Evolutionary conservation across 1,140 invertebrate genomes (phyloP).

Genomic region (Micrasema minimum): DNA sequence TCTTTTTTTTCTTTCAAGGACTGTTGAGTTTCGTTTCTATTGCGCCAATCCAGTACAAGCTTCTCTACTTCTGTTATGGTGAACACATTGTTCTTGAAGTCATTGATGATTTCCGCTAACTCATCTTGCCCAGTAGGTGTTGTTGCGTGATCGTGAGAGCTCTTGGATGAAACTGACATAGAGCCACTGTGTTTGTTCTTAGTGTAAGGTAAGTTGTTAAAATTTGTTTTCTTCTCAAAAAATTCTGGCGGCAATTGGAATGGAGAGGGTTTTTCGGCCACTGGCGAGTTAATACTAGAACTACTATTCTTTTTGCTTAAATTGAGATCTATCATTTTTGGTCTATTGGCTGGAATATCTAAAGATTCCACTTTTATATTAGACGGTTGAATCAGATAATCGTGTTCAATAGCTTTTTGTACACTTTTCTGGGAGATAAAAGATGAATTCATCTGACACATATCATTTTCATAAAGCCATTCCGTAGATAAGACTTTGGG

Average conservation of each 20-base stretch:
- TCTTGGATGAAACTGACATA: slow-evolving; percentile 22
- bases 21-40: slow-evolving; percentile 85
- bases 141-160: slow-evolving; percentile 39
- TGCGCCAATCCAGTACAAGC: slow-evolving; percentile 85
- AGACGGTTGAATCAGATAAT: slow-evolving; percentile 70
- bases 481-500: slow-evolving; percentile 26
- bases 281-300: slow-evolving; percentile 40
- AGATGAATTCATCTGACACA: slow-evolving; percentile 36
- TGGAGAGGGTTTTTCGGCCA: slow-evolving; percentile 62
- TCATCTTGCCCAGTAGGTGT: slow-evolving; percentile 74
- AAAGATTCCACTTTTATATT: slow-evolving; percentile 68
- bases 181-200: slow-evolving; percentile 37
- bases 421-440: slow-evolving; percentile 56
- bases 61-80: slow-evolving; percentile 86
- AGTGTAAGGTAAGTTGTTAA: slow-evolving; percentile 9
- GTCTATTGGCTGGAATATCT: slow-evolving; percentile 61
- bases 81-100: slow-evolving; percentile 89
- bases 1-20: slow-evolving; percentile 87
- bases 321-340: slow-evolving; percentile 56
- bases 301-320: slow-evolving; percentile 4
- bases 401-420: slow-evolving; percentile 66
- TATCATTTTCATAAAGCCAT: slow-evolving; percentile 51
- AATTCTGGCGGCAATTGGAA: slow-evolving; percentile 56
- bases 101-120: slow-evolving; percentile 86
- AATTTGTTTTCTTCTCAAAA: slow-evolving; percentile 40